phyloP scores from a whole-genome alignment of 1,140 invertebrate genomes.

The Samia ricini region DNA sequence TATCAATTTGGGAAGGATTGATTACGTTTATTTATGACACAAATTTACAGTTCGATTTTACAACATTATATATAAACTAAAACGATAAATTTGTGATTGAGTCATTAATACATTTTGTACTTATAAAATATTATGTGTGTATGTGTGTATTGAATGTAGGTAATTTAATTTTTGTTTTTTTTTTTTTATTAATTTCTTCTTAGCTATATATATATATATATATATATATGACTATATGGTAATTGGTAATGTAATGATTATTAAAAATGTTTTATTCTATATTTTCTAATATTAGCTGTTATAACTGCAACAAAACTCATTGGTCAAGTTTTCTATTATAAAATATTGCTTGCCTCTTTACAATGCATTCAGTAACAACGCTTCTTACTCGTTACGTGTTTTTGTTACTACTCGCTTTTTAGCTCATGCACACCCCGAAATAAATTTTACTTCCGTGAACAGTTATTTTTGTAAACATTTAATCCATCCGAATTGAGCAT shows the following conservation, averaged over 20 bases:
- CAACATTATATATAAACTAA: background rate
- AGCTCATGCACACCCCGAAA: slow-evolving; percentile 13
- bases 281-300: no score
- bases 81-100: no score
- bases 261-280: no score
- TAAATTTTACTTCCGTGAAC: slow-evolving; percentile 21
- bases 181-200: no score
- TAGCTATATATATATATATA: no score
- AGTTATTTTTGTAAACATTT: slow-evolving; percentile 19
- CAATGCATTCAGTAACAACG: background rate
- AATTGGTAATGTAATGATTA: no score
- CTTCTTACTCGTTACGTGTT: background rate
- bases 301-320: no score
- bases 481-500: background rate
- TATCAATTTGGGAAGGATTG: background rate
- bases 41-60: background rate
- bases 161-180: no score
- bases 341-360: background rate
- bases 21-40: background rate
- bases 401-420: background rate
- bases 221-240: no score
- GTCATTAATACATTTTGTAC: no score
- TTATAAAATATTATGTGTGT: no score
- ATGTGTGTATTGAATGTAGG: no score
- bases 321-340: background rate